Evolutionary conservation across 1,140 invertebrate genomes (phyloP), one percentile per base, ranked within the genome.

Genomic region (Ganaspis sp.): DNA sequence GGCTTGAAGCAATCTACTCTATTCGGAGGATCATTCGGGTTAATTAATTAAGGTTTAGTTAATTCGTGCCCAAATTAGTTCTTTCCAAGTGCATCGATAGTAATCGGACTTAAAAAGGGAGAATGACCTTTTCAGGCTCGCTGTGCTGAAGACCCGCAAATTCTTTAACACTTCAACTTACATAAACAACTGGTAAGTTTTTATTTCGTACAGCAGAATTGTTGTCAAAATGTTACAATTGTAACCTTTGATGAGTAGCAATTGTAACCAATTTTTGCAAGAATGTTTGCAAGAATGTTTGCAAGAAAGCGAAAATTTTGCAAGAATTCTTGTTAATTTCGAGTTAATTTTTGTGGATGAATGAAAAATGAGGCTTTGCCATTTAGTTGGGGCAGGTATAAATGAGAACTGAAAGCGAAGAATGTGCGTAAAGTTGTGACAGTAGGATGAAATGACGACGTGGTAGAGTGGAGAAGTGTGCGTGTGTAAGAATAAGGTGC

Each of bases 21-120:
- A 26, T 72, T 77, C 70, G 75, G 58, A 70, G 45, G 75, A 79
- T 78, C 81, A 78, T 79, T 79, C 78, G 72, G 74, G 78, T 82
- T 83, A 83, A 83, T 85, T 85, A 78, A 83, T 83, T 79, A 58
- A 75, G 71, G 70, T 80, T 70, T 72, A n/a, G 75, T 79, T 79
- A 80, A 81, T 83, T 83, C 81, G 74, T 73, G 70, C 38, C 75
- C 77, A 83, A 85, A 85, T 85, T 81, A 83, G 77, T 77, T 81
- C 45, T 49, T 49, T 49, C 17, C n/a, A 17, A 49, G 45, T 49
- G 45, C 81, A 79, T 81, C 73, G 78, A 70, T 78, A 80, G 76
- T 72, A 78, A 78, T 75, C 58, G 45, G 17, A 49, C 5, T 49
- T n/a, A 49, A 49, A 49, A 17, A 49, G 17, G 45, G 45, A 15